A percentile compares a stretch with the other conserved stretches of the same genome.
These are phyloP conservation scores for Rhizomys pruinosus DNA, from an alignment of 2,113 vertebrate genomes.

Conservation along the genomic window DNA sequence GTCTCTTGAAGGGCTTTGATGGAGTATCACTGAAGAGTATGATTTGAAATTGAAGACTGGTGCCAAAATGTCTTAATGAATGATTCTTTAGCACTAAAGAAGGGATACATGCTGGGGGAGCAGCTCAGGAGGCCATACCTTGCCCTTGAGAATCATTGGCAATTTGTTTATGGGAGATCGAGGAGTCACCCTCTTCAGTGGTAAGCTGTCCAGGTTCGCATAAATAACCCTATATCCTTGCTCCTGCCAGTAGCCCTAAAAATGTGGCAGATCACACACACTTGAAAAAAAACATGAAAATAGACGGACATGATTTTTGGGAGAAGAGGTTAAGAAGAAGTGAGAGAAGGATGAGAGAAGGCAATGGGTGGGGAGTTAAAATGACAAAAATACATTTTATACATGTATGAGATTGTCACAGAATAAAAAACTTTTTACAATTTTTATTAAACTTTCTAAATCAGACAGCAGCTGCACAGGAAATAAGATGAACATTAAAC, in stretches of 20 bases:
- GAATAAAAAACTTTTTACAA: background rate
- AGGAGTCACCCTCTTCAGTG: background rate
- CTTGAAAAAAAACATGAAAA: background rate
- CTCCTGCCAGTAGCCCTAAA: background rate
- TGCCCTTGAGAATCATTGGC: background rate
- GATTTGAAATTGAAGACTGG: background rate
- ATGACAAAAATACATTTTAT: background rate
- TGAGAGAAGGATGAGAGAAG: background rate
- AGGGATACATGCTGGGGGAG: background rate
- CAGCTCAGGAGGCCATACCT: too few species aligned
- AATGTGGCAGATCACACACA: background rate
- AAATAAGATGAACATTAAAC: too few species aligned
- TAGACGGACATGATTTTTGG: background rate
- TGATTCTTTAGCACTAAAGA: background rate
- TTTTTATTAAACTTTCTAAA: too few species aligned
- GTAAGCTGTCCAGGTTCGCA: too few species aligned
- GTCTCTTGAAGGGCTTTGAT: background rate
- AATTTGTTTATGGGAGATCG: background rate
- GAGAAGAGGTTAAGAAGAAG: background rate
- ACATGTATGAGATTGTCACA: background rate
- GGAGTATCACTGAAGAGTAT: background rate
- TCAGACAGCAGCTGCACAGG: too few species aligned
- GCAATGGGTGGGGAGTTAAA: background rate
- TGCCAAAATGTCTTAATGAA: constrained; percentile 15
- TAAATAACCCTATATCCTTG: background rate